These are phyloP conservation scores for Sinocyclocheilus rhinocerous DNA, from an alignment of 2,113 vertebrate species.

Conservation along the genomic window DNA sequence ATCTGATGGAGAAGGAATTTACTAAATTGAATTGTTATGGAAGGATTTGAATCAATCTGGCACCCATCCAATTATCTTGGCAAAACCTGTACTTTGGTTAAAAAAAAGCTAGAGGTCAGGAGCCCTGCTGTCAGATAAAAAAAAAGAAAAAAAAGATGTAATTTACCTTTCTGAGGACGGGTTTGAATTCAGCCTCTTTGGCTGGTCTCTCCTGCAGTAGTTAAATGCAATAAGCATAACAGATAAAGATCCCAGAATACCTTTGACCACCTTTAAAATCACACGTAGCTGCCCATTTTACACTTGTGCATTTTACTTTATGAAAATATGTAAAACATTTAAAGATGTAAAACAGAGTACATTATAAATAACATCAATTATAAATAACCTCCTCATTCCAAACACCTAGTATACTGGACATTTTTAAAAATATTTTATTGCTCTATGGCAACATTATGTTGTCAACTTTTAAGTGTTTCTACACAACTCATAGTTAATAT, in stretches of 20 bases:
- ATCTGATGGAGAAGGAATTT: background rate
- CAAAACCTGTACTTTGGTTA: background rate
- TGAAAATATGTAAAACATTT: background rate
- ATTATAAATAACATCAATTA: background rate
- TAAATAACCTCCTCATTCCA: background rate
- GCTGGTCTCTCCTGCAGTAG: conserved; percentile 72
- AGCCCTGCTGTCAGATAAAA: background rate
- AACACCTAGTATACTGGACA: background rate
- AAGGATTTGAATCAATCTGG: background rate
- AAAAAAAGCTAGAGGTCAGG: background rate
- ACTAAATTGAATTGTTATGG: background rate
- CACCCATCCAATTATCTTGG: background rate
- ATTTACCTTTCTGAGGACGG: conserved; percentile 77
- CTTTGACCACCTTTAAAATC: background rate
- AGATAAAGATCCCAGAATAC: background rate
- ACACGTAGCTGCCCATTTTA: background rate
- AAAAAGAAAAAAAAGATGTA: background rate
- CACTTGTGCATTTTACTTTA: background rate
- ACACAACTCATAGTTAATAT: background rate
- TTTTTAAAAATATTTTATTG: background rate
- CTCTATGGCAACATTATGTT: background rate
- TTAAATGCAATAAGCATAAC: conserved; percentile 24
- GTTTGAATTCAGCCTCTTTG: conserved; percentile 71
- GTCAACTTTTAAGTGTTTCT: background rate
- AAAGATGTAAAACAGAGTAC: background rate